Conservation (phyloP, 2,888 invertebrate genomes). For the Leptinotarsa peninsularis region DNA sequence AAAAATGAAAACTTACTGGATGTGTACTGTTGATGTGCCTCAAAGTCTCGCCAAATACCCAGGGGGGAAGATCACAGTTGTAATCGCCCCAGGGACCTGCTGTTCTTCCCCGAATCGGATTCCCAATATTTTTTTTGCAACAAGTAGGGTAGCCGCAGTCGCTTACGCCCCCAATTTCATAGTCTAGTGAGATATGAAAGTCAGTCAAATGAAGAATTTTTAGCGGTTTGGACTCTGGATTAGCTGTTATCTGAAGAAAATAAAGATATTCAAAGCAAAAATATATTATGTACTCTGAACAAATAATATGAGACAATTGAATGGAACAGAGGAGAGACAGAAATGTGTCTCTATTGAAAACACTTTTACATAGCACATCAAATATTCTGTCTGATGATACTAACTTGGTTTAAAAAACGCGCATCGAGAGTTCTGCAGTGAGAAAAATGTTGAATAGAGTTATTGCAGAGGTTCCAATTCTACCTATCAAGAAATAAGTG, state of each 20-base stretch:
- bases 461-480: too few relatives aligned
- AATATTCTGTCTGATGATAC: not conserved
- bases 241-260: slow-evolving; percentile 4
- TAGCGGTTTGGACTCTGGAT: slow-evolving; percentile 43
- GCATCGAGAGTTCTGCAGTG: too few relatives aligned
- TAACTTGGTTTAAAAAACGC: too few relatives aligned
- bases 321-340: too few relatives aligned
- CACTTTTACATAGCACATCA: too few relatives aligned
- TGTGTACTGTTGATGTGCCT: slow-evolving; percentile 63
- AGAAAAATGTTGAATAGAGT: too few relatives aligned
- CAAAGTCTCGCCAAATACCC: slow-evolving; percentile 75
- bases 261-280: not conserved
- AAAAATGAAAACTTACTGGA: slow-evolving; percentile 38
- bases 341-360: too few relatives aligned
- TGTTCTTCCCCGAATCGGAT: slow-evolving; percentile 57
- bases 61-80: slow-evolving; percentile 79
- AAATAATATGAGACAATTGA: too few relatives aligned
- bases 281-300: too few relatives aligned
- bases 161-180: slow-evolving; percentile 75
- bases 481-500: not conserved
- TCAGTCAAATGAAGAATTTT: slow-evolving; percentile 79
- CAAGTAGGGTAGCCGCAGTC: slow-evolving; percentile 83
- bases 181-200: slow-evolving; percentile 82
- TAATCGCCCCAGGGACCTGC: slow-evolving; percentile 88
- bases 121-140: slow-evolving; percentile 74